Conservation (phyloP, 2,113 vertebrate genomes). For the Electrona antarctica region DNA sequence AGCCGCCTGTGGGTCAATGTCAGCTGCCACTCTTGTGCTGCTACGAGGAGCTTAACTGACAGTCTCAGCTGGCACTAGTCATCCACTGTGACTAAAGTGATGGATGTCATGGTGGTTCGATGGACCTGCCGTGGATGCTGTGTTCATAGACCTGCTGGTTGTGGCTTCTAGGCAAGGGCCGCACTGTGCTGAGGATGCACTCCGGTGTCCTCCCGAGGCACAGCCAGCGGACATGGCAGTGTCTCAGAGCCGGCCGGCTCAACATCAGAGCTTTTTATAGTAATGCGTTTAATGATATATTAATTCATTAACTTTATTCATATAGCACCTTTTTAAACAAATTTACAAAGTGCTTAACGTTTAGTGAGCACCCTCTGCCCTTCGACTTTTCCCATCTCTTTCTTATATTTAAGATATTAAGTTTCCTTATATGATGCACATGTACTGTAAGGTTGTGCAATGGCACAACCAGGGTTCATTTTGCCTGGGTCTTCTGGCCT, state of each 20-base stretch:
- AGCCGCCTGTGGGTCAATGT: slow-evolving; percentile 20
- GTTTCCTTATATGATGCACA: slow-evolving; percentile 3
- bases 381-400: background rate
- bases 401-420: background rate
- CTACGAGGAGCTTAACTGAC: slow-evolving; percentile 7
- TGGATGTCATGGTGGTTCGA: slow-evolving; percentile 14
- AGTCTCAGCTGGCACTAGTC: background rate
- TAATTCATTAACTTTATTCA: background rate
- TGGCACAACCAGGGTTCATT: no score
- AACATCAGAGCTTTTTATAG: slow-evolving; percentile 36
- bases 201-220: slow-evolving; percentile 25
- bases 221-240: slow-evolving; percentile 26
- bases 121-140: slow-evolving; percentile 7
- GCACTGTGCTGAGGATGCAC: slow-evolving; percentile 36
- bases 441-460: no score
- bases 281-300: slow-evolving; percentile 25
- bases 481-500: no score
- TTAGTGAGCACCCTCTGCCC: background rate
- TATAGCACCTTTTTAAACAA: no score
- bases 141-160: slow-evolving; percentile 20
- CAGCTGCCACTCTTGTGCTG: slow-evolving; percentile 35
- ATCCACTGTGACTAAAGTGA: slow-evolving; percentile 5
- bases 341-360: no score
- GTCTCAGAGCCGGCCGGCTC: slow-evolving; percentile 37
- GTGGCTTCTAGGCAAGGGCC: slow-evolving; percentile 21